These are phyloP conservation scores for Agapornis roseicollis DNA, from an alignment of 2,113 vertebrate species.

Conservation along the genomic window DNA sequence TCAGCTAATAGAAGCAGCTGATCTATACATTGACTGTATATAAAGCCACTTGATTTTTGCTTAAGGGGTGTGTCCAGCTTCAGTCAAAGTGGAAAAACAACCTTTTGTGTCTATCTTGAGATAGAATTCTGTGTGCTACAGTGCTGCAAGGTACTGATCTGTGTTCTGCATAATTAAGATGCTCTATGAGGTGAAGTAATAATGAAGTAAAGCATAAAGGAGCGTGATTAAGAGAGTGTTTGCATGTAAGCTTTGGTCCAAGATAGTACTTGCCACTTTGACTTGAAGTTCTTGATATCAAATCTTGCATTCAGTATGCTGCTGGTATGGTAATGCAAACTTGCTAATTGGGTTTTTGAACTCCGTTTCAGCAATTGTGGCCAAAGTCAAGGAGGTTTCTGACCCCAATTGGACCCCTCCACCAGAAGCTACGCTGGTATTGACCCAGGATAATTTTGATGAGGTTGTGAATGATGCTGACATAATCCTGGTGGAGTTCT, in stretches of 20 bases:
- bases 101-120: neutral
- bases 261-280: neutral
- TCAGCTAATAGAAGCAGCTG: neutral
- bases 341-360: neutral
- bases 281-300: neutral
- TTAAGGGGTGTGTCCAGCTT: neutral
- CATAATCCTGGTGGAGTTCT: constrained; percentile 97
- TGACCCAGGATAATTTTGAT: constrained; percentile 93
- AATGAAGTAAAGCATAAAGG: neutral
- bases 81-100: neutral
- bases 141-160: neutral
- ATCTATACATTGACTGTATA: neutral
- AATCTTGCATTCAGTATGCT: neutral
- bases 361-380: constrained; percentile 84
- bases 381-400: constrained; percentile 87
- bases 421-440: constrained; percentile 89
- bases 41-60: neutral
- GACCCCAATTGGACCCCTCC: constrained; percentile 91
- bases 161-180: neutral
- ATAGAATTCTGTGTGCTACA: neutral
- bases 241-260: neutral
- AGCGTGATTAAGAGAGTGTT: neutral
- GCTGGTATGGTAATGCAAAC: neutral
- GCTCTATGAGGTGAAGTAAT: neutral
- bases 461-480: constrained; percentile 86